Conservation (phyloP, 2,888 invertebrate genomes). For the Cordilura impudica region DNA sequence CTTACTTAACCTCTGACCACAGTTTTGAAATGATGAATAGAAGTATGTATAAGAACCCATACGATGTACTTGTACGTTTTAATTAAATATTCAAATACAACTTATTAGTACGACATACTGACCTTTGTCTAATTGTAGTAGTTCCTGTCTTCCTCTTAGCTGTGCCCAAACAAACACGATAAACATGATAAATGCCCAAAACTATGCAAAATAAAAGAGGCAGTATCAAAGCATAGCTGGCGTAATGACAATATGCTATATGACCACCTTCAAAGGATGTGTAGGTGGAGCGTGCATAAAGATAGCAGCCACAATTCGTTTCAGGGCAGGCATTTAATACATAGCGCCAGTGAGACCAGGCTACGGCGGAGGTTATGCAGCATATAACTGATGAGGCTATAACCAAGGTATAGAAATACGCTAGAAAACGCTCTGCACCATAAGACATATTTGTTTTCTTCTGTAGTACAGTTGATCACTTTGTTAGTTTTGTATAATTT, state of each 20-base stretch:
- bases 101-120: constrained; percentile 42
- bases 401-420: constrained; percentile 74
- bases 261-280: constrained; percentile 84
- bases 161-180: constrained; percentile 83
- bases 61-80: neutral
- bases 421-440: constrained; percentile 73
- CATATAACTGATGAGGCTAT: constrained; percentile 72
- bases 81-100: constrained; percentile 33
- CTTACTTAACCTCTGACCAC: constrained; percentile 55
- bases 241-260: constrained; percentile 83
- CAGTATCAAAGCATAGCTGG: constrained; percentile 83
- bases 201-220: constrained; percentile 82
- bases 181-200: constrained; percentile 84
- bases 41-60: neutral
- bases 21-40: constrained; percentile 7
- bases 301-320: constrained; percentile 84
- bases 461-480: constrained; percentile 48
- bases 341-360: constrained; percentile 83
- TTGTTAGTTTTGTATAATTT: neutral
- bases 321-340: constrained; percentile 84
- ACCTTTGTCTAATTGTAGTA: constrained; percentile 77
- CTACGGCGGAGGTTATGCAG: constrained; percentile 79
- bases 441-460: constrained; percentile 71
- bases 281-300: constrained; percentile 82
- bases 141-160: constrained; percentile 78